These are phyloP conservation scores for Philereme vetulata DNA, from an alignment of 2,888 invertebrate genomes.

Conservation along the genomic window DNA sequence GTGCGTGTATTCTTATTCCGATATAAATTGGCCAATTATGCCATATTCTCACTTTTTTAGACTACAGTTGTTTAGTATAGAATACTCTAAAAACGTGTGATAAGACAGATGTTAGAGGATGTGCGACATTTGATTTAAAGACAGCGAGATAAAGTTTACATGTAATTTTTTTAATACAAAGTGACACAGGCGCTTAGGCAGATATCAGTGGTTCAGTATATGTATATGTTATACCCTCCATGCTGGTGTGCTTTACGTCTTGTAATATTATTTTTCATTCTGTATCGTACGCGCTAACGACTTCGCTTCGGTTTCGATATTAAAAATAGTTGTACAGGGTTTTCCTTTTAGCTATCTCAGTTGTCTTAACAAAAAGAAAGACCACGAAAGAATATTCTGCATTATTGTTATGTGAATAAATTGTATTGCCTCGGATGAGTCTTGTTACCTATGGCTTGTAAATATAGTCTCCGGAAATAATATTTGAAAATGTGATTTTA, in stretches of 20 bases:
- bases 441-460: no score
- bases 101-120: no score
- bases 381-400: constrained; percentile 4
- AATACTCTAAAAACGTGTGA: no score
- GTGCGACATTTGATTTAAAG: background rate
- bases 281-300: constrained; percentile 55
- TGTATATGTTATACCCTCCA: constrained; percentile 20
- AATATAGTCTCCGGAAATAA: no score
- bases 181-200: background rate
- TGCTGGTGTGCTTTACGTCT: constrained; percentile 38
- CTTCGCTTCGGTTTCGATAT: constrained; percentile 48
- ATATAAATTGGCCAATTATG: no score
- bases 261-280: constrained; percentile 61
- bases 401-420: background rate
- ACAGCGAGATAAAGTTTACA: background rate
- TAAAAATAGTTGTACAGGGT: constrained; percentile 52
- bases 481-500: no score
- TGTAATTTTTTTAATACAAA: background rate
- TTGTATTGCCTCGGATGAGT: no score
- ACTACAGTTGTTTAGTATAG: no score
- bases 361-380: background rate
- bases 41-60: no score
- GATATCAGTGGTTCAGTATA: constrained; percentile 10
- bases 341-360: constrained; percentile 38
- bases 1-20: no score